Base-by-base conservation (phyloP, 2,797 vertebrate genomes). In the Cuniculus paca region DNA sequence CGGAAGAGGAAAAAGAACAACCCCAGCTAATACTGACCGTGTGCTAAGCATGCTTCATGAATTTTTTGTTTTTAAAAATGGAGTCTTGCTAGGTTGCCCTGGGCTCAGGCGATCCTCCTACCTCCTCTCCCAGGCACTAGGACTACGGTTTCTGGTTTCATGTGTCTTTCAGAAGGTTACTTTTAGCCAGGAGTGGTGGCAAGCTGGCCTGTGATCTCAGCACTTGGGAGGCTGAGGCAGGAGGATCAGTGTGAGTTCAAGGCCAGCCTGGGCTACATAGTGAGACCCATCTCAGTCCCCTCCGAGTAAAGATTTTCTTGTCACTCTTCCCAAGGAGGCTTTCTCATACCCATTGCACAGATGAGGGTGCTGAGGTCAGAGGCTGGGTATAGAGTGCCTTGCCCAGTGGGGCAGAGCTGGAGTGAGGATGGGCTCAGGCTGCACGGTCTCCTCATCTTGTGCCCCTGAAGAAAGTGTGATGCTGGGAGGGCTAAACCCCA, bases 401-500 rank as follows among this genome's bases (percentile, higher is more conserved):
- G 75, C 42, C 36, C 6, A 13, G n/a, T 16, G 6, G 54, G 85
- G 85, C n/a, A 79, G 77, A 65, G 17, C 52, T 60, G 45, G 39
- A 72, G 77, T 65, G 63, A 36, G 31, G 50, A n/a, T 28, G 52
- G 60, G 82, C 19, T 24, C 56, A 36, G 36, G 24, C 34, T 78
- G 72, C 36, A 45, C 74, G 79, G 65, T 31, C 48, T 61, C 74
- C 63, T 22, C n/a, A 42, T 52, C 36, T 50, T n/a, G 0, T 61
- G 54, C 52, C 78, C 90, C 88, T 94, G 31, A 91, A 92, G 92
- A 48, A n/a, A 78, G 50, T 8, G 11, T 78, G 78, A 88, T 79
- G 87, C 68, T 65, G 65, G 34, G 78, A 83, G 45, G 80, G 58
- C 48, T 52, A 50, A 85, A 89, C 79, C 78, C 80, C n/a, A 82